Base-by-base conservation (phyloP, 2,113 vertebrate genomes). In the Cyanistes caeruleus region DNA sequence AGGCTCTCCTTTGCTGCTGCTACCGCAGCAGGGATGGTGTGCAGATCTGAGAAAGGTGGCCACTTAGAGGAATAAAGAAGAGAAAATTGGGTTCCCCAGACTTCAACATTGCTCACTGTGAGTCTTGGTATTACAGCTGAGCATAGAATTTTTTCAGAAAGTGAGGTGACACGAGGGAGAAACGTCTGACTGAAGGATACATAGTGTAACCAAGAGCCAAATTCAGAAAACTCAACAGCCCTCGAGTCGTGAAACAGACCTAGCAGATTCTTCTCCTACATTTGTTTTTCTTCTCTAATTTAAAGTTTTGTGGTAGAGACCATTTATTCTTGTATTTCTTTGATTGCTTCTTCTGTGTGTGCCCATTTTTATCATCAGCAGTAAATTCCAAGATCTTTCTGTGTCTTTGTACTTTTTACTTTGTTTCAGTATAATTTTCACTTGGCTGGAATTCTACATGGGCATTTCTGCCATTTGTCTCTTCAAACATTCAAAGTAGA, bases 181-280 rank as follows among this genome's bases (percentile, higher is more conserved):
- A n/a, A 33, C 14, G 3, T 41, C 37, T 69, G 39, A 58, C 5
- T 67, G 43, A 88, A 92, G 23, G 56, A 60, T 27, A 16, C 2
- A 5, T 31, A 9, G 24, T 31, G 13, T 44, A 87, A 59, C 8
- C 27, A 39, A 70, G 23, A 72, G 28, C 15, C 33, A 44, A 63
- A 49, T 55, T 83, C 55, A 59, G 35, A 59, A 91, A 94, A 51
- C 8, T 46, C 55, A 44, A 16, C 30, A 7, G 25, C 17, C 13
- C 46, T 33, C 30, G 31, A 80, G 19, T 22, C 0, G 0, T 0
- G 0, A 65, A 90, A 35, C 3, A 90, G 30, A 74, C 5, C 7
- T 49, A 75, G 30, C 19, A 48, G 37, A 49, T 59, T 64, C 33
- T 77, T 93, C 9, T 21, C 8, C 6, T 83, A 13, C 35, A 51